Evolutionary conservation across 2,113 vertebrate genomes (phyloP).

Genomic region (Pseudorectes ferrugineus): DNA sequence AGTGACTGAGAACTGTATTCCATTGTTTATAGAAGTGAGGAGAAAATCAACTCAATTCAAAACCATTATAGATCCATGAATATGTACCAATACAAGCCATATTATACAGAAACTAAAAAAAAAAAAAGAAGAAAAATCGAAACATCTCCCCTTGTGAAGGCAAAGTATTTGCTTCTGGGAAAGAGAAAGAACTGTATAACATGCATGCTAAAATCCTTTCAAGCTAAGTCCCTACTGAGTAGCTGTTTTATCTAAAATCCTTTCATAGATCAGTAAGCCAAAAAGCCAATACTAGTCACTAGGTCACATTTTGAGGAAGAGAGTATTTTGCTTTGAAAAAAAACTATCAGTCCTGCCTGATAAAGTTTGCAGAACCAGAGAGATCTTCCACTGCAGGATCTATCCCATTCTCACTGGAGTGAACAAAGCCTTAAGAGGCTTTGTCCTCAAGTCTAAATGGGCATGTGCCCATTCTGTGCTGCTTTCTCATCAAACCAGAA

Average conservation of each 20-base stretch:
- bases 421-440: neutral
- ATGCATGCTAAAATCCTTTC: neutral
- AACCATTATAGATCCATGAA: neutral
- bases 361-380: neutral
- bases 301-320: neutral
- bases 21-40: neutral
- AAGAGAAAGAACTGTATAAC: neutral
- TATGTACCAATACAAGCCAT: neutral
- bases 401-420: neutral
- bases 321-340: neutral
- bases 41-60: neutral
- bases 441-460: neutral
- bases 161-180: neutral
- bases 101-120: neutral
- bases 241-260: slow-evolving; percentile 11
- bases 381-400: neutral
- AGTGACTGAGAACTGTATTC: neutral
- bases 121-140: fast-evolving
- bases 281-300: neutral
- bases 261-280: slow-evolving; percentile 12
- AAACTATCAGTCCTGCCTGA: neutral
- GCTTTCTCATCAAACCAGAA: neutral
- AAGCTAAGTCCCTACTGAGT: neutral
- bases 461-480: neutral
- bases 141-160: neutral